Evolutionary conservation across 2,113 vertebrate species (phyloP).

Genomic region (Cisticola juncidis): DNA sequence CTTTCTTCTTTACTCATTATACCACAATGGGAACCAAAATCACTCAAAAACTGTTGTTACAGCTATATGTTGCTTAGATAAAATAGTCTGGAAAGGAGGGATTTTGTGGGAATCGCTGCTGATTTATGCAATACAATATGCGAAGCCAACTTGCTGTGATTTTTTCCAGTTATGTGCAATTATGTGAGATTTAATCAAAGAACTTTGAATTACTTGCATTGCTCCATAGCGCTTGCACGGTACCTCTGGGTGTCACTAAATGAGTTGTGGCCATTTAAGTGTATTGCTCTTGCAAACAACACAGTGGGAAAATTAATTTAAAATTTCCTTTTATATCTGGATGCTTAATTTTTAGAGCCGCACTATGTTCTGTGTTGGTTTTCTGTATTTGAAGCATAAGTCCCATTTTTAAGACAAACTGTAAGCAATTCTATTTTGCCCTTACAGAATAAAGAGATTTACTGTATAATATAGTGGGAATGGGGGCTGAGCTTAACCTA

Average conservation of each 20-base stretch:
- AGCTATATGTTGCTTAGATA: slow-evolving; percentile 69
- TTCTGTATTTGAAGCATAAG: neutral
- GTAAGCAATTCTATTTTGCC: neutral
- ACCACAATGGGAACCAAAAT: slow-evolving; percentile 60
- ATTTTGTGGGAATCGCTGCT: slow-evolving; percentile 67
- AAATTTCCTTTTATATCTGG: neutral
- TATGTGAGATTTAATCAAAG: slow-evolving; percentile 66
- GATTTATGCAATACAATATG: slow-evolving; percentile 42
- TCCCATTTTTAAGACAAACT: neutral
- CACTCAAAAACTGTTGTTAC: slow-evolving; percentile 71
- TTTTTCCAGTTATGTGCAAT: slow-evolving; percentile 38
- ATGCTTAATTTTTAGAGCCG: slow-evolving; percentile 3
- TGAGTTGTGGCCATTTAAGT: neutral
- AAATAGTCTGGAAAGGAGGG: slow-evolving; percentile 69
- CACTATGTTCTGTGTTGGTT: neutral
- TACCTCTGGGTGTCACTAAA: slow-evolving; percentile 29
- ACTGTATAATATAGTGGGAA: neutral
- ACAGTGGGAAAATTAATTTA: slow-evolving; percentile 22
- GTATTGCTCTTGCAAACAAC: neutral
- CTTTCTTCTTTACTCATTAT: slow-evolving; percentile 65
- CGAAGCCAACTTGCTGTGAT: slow-evolving; percentile 29
- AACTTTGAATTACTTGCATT: slow-evolving; percentile 38
- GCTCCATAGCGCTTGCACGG: neutral
- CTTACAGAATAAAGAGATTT: neutral
- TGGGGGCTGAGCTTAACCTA: neutral